Evolutionary conservation across 2,888 invertebrate species (phyloP).

Genomic region (Tetranychus truncatus): DNA sequence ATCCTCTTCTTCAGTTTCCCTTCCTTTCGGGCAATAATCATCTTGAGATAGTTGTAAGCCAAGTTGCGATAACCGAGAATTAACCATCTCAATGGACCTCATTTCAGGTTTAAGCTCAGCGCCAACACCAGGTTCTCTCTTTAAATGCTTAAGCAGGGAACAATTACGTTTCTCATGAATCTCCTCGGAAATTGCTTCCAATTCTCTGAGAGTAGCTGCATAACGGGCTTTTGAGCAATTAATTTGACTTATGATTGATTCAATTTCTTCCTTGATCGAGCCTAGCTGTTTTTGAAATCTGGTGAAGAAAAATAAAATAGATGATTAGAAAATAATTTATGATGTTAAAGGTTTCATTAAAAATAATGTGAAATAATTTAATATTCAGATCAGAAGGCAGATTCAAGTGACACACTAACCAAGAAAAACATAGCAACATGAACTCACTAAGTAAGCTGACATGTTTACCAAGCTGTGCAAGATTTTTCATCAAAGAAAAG

Average conservation of each 20-base stretch:
- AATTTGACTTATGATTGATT: conserved; percentile 16
- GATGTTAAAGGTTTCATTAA: not conserved
- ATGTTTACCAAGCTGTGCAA: not conserved
- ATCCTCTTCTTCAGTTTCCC: not conserved
- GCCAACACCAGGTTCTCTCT: not conserved
- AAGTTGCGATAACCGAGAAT: not conserved
- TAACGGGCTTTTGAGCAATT: conserved; percentile 16
- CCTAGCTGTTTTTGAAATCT: conserved; percentile 17
- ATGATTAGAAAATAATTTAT: not conserved
- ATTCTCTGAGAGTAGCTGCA: conserved; percentile 18
- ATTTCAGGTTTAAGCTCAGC: not conserved
- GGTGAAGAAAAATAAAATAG: not conserved
- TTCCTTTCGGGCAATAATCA: not conserved
- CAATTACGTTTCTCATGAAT: conserved; percentile 21
- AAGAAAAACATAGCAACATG: too few species aligned
- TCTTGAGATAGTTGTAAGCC: not conserved
- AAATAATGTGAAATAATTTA: too few species aligned
- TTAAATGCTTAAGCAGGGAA: not conserved
- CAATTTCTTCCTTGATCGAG: conserved; percentile 16
- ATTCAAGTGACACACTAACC: too few species aligned
- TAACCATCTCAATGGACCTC: not conserved
- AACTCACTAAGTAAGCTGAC: not conserved
- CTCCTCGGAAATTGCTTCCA: conserved; percentile 22
- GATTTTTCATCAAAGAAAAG: not conserved
- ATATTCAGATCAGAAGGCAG: too few species aligned